Base-by-base conservation (phyloP, 2,113 vertebrate species). In the Peromyscus maniculatus region DNA sequence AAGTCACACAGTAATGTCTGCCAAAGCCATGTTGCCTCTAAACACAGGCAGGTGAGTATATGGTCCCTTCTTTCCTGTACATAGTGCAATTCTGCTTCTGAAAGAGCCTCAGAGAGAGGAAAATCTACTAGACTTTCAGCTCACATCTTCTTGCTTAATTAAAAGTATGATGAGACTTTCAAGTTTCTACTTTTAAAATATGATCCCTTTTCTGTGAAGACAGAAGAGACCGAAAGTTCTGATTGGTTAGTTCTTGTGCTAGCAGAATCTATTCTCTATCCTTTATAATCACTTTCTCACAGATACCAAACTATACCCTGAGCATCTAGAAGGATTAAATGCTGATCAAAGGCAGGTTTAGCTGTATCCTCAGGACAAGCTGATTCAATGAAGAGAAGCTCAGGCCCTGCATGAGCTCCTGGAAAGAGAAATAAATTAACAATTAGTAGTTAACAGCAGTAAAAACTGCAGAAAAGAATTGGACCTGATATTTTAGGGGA, bases 281-380 rank as follows among this genome's bases (percentile, higher is more conserved):
- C 96, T 98, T 97, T 97, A 95, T 98, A 97, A 98, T 98, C 98
- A 92, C 97, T 98, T 98, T 97, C 95, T 98, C 91, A 97, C 33
- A 96, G 97, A 98, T 98, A 93, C 95, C 96, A 98, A 98, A 98
- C 94, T 97, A 84, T 92, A 98, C 90, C 97, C 98, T 92, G 95
- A 98, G 98, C 98, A 97, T 98, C 98, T 97, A 98, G 97, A 98
- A 98, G 98, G 98, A 99, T 99, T 99, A 99, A 99, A 98, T 97
- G 97, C 97, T 98, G 99, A 99, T 99, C 99, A 99, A 99, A 99
- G 99, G 97, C 98, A 98, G 98, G 98, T 99, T 99, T 99, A 99
- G 98, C 97, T 97, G 83, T 99, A 98, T 99, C 98, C 98, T 91
- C 97, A 95, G 98, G 98, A 99, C 98, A 99, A 98, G 97, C 98